Evolutionary conservation across 2,113 vertebrate species (phyloP).

Genomic region (Raja brachyura): DNA sequence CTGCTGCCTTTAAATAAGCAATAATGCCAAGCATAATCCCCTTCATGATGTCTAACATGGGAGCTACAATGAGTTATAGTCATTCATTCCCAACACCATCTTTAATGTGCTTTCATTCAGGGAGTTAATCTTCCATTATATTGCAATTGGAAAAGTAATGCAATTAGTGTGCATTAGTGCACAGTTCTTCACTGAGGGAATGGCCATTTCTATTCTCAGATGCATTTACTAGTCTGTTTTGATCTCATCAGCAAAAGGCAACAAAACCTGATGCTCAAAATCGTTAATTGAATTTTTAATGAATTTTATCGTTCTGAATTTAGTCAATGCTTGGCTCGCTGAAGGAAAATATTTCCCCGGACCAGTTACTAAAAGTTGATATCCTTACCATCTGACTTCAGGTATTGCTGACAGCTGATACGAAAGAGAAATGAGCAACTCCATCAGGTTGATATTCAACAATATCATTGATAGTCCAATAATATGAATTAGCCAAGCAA

Average conservation of each 20-base stretch:
- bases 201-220: background rate
- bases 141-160: background rate
- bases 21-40: background rate
- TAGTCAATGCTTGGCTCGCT: background rate
- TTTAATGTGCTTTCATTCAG: background rate
- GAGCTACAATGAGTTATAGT: background rate
- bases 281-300: background rate
- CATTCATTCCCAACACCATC: background rate
- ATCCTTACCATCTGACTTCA: background rate
- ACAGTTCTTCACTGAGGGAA: background rate
- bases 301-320: background rate
- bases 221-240: background rate
- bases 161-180: background rate
- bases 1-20: background rate
- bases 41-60: background rate
- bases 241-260: background rate
- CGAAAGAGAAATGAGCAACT: background rate
- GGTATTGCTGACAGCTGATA: background rate
- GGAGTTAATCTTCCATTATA: conserved; percentile 10
- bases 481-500: too few species aligned
- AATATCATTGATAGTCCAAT: too few species aligned
- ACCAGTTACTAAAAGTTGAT: background rate
- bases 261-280: background rate
- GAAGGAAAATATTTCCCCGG: background rate
- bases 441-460: too few species aligned